phyloP scores from a whole-genome alignment of 2,797 vertebrate species.

The Merluccius polli region DNA sequence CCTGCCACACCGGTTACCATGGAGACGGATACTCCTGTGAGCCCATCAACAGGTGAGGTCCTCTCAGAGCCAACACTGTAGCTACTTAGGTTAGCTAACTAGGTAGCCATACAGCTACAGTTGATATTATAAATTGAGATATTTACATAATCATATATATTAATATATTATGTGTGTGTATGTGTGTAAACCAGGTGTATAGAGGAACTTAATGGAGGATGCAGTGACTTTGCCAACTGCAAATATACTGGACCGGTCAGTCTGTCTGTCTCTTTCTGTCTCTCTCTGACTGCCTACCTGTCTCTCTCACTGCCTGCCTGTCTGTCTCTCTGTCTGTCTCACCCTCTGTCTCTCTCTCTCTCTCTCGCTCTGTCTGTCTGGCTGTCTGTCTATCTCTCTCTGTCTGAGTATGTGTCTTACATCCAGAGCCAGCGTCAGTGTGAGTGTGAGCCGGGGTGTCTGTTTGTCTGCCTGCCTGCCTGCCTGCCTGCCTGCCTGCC shows the following conservation, averaged over 20 bases:
- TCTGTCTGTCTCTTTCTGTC: slow-evolving; percentile 7
- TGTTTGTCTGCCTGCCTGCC: not conserved
- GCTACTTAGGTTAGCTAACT: too few species aligned
- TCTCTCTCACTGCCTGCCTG: not conserved
- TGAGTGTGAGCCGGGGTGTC: too few species aligned
- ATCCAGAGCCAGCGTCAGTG: too few species aligned
- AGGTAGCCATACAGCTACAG: not conserved
- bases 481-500: too few species aligned
- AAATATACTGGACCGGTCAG: slow-evolving; percentile 87
- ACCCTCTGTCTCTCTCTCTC: not conserved
- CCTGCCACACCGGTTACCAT: slow-evolving; percentile 74
- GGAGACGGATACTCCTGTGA: slow-evolving; percentile 84
- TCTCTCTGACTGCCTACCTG: not conserved
- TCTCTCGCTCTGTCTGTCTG: not conserved
- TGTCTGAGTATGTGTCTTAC: too few species aligned
- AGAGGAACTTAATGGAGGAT: slow-evolving; percentile 82
- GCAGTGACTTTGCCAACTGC: slow-evolving; percentile 89
- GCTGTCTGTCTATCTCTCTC: not conserved
- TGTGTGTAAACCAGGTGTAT: slow-evolving; percentile 64
- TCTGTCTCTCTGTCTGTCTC: not conserved
- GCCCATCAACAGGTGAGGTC: slow-evolving; percentile 78
- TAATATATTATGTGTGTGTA: not conserved
- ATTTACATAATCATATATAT: not conserved
- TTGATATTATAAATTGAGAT: not conserved
- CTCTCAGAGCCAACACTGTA: not conserved